These are phyloP conservation scores for Serilophus lunatus DNA, from an alignment of 2,113 vertebrate genomes.

Conservation along the genomic window DNA sequence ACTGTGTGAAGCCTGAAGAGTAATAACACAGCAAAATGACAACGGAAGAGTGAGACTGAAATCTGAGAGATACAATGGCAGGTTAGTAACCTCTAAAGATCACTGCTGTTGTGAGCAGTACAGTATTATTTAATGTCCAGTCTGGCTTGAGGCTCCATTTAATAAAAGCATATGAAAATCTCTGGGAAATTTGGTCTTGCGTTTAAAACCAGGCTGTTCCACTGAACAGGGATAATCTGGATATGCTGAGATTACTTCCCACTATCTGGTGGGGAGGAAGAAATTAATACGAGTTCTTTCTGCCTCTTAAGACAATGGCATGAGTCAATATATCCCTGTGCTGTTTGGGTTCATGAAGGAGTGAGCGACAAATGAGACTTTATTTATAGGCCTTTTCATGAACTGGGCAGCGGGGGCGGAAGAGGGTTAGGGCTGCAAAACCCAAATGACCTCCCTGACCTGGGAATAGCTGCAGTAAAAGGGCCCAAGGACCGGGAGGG, in stretches of 20 bases:
- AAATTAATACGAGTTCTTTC: background rate
- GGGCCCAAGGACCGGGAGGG: background rate
- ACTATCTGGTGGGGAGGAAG: background rate
- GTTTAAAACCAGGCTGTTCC: background rate
- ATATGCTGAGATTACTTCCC: background rate
- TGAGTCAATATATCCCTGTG: background rate
- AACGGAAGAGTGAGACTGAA: conserved; percentile 4
- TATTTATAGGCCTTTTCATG: conserved; percentile 57
- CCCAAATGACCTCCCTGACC: conserved; percentile 35
- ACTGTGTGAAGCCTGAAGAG: conserved; percentile 56
- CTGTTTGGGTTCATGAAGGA: conserved; percentile 15
- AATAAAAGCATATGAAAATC: conserved; percentile 8
- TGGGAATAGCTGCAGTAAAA: background rate
- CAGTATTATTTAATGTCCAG: conserved; percentile 7
- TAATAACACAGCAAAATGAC: conserved; percentile 63
- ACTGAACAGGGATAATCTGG: background rate
- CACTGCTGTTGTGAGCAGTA: background rate
- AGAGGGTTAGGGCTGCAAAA: conserved; percentile 22
- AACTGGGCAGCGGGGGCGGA: background rate
- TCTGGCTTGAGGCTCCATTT: conserved; percentile 1
- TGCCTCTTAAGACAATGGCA: conserved; percentile 42
- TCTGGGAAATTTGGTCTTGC: background rate
- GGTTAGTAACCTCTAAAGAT: conserved; percentile 42
- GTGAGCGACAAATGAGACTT: conserved; percentile 49
- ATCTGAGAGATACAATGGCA: conserved; percentile 48